These are phyloP conservation scores for Noctua janthe DNA, from an alignment of 2,888 invertebrate species.

Conservation along the genomic window DNA sequence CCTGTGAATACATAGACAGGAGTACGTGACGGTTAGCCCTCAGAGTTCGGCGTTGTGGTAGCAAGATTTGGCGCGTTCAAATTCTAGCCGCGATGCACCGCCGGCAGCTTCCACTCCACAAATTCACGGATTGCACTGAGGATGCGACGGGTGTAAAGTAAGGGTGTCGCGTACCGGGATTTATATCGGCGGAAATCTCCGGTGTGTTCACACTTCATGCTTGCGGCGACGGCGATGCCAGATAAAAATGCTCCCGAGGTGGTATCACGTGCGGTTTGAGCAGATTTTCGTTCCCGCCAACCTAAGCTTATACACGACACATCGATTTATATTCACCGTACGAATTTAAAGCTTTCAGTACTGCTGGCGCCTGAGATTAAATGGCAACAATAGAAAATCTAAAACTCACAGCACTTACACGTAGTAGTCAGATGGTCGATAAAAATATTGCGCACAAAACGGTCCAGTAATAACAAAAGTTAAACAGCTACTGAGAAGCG, in stretches of 20 bases:
- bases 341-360: conserved; percentile 65
- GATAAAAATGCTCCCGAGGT: conserved; percentile 80
- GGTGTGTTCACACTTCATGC: conserved; percentile 84
- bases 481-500: conserved; percentile 62
- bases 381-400: conserved; percentile 43
- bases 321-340: conserved; percentile 69
- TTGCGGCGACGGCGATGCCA: conserved; percentile 73
- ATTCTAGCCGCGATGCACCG: conserved; percentile 81
- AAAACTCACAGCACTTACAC: conserved; percentile 44
- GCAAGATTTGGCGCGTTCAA: conserved; percentile 80
- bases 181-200: conserved; percentile 87
- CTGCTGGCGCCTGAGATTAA: conserved; percentile 39
- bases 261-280: conserved; percentile 77
- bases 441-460: conserved; percentile 53
- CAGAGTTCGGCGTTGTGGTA: conserved; percentile 65
- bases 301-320: conserved; percentile 73
- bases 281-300: conserved; percentile 74
- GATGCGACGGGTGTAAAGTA: conserved; percentile 80
- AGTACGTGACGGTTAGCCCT: conserved; percentile 65
- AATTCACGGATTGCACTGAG: conserved; percentile 83
- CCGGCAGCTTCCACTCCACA: conserved; percentile 81
- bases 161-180: conserved; percentile 84
- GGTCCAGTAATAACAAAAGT: conserved; percentile 61
- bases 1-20: conserved; percentile 63
- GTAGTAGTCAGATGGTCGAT: conserved; percentile 24